phyloP scores from a whole-genome alignment of 2,888 invertebrate genomes.

The Chymomyza procnemis region DNA sequence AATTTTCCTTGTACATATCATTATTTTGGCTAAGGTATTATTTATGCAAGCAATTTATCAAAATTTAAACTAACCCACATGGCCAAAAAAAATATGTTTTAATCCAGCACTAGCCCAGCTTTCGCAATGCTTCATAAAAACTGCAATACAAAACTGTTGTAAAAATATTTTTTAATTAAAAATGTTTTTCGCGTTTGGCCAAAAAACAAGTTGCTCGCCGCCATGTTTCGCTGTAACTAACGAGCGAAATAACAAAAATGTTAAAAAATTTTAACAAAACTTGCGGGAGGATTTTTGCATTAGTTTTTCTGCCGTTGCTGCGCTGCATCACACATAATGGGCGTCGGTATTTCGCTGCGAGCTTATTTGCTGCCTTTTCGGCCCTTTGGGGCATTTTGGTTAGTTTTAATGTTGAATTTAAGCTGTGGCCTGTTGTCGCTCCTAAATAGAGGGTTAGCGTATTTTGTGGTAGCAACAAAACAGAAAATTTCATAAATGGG shows the following conservation, averaged over 20 bases:
- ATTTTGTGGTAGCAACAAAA: neutral
- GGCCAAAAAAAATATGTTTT: neutral
- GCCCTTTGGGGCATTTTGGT: neutral
- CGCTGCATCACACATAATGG: neutral
- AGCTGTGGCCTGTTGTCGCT: neutral
- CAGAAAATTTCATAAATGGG: neutral
- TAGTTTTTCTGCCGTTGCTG: neutral
- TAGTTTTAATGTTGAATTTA: neutral
- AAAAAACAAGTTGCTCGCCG: neutral
- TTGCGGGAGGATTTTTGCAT: neutral
- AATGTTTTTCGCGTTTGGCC: neutral
- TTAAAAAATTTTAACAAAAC: neutral
- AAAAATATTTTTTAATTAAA: slow-evolving; percentile 12
- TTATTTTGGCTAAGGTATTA: neutral
- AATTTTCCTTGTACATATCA: neutral
- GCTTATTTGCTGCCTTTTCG: neutral
- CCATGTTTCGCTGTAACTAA: neutral
- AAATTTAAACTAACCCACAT: neutral
- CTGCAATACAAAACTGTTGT: slow-evolving; percentile 9
- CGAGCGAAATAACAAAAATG: neutral
- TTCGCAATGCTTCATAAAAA: neutral
- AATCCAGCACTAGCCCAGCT: neutral
- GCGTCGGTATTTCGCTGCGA: neutral
- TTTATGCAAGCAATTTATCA: slow-evolving; percentile 4
- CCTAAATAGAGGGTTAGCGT: neutral